These are phyloP conservation scores for Acutogordius australiensis DNA, from an alignment of 2,888 invertebrate species.

Conservation along the genomic window DNA sequence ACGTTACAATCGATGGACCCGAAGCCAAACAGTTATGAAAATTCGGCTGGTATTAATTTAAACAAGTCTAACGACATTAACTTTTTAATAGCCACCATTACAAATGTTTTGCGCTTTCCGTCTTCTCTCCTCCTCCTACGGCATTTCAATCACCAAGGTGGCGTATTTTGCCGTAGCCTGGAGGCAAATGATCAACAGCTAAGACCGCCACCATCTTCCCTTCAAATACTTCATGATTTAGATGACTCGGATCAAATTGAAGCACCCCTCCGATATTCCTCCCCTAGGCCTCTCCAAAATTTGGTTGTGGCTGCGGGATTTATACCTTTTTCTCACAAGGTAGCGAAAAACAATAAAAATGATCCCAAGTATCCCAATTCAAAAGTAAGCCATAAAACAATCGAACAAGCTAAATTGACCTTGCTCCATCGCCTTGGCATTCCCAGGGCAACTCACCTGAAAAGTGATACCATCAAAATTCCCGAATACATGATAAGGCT, in stretches of 20 bases:
- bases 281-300: neutral
- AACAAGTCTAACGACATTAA: neutral
- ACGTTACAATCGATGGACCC: no score
- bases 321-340: no score
- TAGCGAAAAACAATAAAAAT: neutral
- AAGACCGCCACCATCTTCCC: neutral
- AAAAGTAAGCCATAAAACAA: neutral
- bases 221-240: no score
- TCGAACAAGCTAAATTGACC: neutral
- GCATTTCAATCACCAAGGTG: neutral
- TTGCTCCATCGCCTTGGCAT: neutral
- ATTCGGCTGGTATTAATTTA: neutral
- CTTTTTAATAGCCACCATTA: neutral
- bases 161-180: neutral
- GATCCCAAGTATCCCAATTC: neutral
- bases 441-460: neutral
- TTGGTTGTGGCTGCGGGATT: neutral
- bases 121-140: no score
- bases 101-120: neutral
- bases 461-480: neutral
- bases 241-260: no score
- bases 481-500: neutral
- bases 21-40: no score
- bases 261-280: no score
- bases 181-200: no score